Conservation (phyloP, 2,888 invertebrate genomes). For the Xestoiulus laeticollis region DNA sequence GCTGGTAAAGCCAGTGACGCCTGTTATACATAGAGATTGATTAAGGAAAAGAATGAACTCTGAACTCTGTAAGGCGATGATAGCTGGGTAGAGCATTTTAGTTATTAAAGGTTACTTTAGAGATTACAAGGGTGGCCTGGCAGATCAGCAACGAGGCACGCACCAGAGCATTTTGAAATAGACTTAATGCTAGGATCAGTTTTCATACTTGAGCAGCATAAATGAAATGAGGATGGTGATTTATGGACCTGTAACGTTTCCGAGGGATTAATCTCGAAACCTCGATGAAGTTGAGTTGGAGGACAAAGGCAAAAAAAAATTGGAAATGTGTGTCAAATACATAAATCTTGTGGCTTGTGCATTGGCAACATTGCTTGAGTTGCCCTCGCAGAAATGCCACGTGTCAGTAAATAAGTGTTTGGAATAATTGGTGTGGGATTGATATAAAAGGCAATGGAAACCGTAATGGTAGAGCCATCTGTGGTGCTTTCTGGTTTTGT, state of each 20-base stretch:
- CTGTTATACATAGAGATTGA: not conserved
- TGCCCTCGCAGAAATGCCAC: not conserved
- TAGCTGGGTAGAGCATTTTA: not conserved
- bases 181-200: not conserved
- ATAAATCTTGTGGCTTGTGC: not conserved
- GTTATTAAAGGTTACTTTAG: not conserved
- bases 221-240: too few species aligned
- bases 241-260: not conserved
- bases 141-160: not conserved
- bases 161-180: not conserved
- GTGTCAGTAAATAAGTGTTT: not conserved
- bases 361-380: not conserved
- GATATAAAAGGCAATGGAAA: too few species aligned
- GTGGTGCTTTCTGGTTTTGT: too few species aligned
- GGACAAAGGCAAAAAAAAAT: not conserved
- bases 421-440: not conserved
- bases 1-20: not conserved
- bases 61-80: not conserved
- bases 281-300: not conserved
- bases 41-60: not conserved
- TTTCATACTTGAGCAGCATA: not conserved
- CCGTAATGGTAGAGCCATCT: too few species aligned
- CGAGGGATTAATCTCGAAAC: not conserved
- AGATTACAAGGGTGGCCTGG: not conserved
- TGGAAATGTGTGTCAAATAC: not conserved